A percentile compares a stretch with the other conserved stretches of the same genome.
Evolutionary conservation across 2,113 vertebrate species (phyloP).

Genomic region (Tursiops truncatus): DNA sequence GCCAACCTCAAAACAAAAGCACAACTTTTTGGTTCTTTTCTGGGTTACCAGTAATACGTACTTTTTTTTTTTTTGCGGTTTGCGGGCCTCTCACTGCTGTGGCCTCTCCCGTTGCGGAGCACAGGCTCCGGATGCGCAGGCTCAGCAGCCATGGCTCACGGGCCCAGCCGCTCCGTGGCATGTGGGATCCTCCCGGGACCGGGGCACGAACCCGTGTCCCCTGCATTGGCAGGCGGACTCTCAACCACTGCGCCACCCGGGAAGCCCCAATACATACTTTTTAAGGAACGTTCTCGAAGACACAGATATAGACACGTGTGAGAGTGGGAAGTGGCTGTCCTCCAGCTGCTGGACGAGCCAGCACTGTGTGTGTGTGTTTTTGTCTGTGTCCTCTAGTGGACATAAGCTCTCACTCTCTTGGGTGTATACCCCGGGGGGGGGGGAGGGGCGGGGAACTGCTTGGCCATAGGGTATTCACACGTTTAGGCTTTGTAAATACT

Average conservation of each 20-base stretch:
- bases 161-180: too few species aligned
- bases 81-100: too few species aligned
- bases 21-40: background rate
- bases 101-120: too few species aligned
- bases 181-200: too few species aligned
- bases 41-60: background rate
- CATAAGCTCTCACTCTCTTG: background rate
- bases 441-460: background rate
- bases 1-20: background rate
- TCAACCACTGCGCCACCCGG: too few species aligned
- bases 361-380: background rate
- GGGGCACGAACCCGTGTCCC: too few species aligned
- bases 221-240: too few species aligned
- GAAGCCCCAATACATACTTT: too few species aligned
- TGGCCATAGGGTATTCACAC: background rate
- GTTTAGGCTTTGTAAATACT: background rate
- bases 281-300: background rate
- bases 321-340: background rate
- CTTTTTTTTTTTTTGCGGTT: too few species aligned
- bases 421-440: background rate
- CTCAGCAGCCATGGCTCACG: too few species aligned
- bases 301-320: rapidly evolving
- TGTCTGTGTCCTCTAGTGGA: background rate
- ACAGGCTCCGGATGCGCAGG: too few species aligned
- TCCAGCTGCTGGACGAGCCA: background rate